A percentile compares a stretch with the other conserved stretches of the same genome.
Evolutionary conservation across 2,797 vertebrate genomes (phyloP).

Genomic region (Etheostoma perlongum): DNA sequence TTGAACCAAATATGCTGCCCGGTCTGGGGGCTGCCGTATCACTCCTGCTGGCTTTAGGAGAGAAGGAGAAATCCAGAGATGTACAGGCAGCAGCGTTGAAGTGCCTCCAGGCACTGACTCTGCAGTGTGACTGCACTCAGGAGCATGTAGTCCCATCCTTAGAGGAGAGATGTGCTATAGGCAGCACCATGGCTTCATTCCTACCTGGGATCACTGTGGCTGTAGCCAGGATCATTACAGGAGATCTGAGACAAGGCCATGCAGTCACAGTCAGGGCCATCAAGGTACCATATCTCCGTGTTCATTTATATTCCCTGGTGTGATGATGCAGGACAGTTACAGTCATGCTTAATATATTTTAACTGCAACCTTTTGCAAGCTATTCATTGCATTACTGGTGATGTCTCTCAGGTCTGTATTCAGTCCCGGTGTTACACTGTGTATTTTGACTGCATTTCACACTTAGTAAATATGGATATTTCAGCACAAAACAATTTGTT

Average conservation of each 20-base stretch:
- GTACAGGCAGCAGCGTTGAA: constrained; percentile 88
- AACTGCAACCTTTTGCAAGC: background rate
- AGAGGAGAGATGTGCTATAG: constrained; percentile 79
- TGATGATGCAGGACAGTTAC: background rate
- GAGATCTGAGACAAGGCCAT: constrained; percentile 93
- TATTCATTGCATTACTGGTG: background rate
- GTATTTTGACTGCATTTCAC: background rate
- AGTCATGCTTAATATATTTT: background rate
- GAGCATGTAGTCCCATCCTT: constrained; percentile 72
- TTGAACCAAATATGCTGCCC: constrained; percentile 88
- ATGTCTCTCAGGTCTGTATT: background rate
- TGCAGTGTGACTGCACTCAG: constrained; percentile 89
- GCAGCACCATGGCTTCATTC: constrained; percentile 91
- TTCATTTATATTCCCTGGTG: background rate
- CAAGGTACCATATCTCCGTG: constrained; percentile 64
- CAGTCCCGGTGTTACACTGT: background rate
- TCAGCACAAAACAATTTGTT: too few species aligned
- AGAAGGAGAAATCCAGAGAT: constrained; percentile 88
- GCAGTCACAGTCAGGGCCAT: constrained; percentile 85
- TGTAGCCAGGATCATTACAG: constrained; percentile 87
- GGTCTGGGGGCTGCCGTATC: constrained; percentile 91
- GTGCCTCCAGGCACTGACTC: constrained; percentile 87
- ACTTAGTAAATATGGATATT: background rate
- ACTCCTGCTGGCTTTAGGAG: constrained; percentile 88
- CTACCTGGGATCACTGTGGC: constrained; percentile 90